Conservation (phyloP, 2,888 invertebrate genomes). For the Phymatocera aterrima region DNA sequence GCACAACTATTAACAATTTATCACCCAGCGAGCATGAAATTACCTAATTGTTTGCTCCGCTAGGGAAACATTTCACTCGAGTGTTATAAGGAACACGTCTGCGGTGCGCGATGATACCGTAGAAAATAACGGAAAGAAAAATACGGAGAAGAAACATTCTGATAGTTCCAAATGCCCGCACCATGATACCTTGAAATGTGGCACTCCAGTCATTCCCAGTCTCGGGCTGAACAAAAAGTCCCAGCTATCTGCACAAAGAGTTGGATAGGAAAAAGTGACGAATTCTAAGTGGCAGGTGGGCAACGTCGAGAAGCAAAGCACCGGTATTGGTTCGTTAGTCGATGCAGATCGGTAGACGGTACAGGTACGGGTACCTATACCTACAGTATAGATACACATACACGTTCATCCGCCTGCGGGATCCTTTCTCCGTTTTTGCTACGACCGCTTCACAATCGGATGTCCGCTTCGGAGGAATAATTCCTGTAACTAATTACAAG, state of each 20-base stretch:
- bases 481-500: conserved; percentile 35
- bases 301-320: conserved; percentile 21
- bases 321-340: conserved; percentile 1
- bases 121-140: no score
- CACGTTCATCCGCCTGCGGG: no score
- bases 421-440: conserved; percentile 42
- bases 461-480: conserved; percentile 24
- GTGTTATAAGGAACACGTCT: neutral
- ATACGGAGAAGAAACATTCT: no score
- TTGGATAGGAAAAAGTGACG: conserved; percentile 15
- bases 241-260: neutral
- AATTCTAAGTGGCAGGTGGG: conserved; percentile 28
- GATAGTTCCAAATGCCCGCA: neutral
- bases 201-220: neutral
- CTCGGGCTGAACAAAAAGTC: neutral
- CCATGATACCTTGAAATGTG: neutral
- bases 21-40: conserved; percentile 33
- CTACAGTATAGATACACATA: no score
- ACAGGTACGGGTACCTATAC: neutral
- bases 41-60: conserved; percentile 15
- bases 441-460: conserved; percentile 36
- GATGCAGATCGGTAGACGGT: conserved; percentile 38
- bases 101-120: neutral
- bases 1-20: conserved; percentile 25
- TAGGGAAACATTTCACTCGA: neutral